Conservation (phyloP, 1,140 invertebrate genomes). For the Cherax quadricarinatus region DNA sequence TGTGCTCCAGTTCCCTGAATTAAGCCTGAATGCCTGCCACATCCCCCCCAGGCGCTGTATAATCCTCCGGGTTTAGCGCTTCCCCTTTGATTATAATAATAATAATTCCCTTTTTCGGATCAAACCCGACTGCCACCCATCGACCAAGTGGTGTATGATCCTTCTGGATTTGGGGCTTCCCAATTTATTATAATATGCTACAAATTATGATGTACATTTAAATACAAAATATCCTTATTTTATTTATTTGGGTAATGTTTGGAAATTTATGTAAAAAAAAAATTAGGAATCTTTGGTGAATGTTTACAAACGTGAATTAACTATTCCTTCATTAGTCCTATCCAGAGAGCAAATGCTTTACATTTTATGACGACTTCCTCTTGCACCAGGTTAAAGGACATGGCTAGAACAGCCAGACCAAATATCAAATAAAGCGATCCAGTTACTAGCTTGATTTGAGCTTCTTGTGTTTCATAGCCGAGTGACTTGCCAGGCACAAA, state of each 20-base stretch:
- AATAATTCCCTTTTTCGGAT: no score
- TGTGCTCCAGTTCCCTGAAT: no score
- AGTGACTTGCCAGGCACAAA: conserved; percentile 83
- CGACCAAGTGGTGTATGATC: no score
- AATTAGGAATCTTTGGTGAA: background rate
- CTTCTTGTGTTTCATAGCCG: conserved; percentile 79
- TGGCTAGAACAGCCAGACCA: conserved; percentile 92
- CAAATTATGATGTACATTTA: background rate
- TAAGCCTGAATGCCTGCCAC: no score
- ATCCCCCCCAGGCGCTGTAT: no score
- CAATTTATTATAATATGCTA: no score
- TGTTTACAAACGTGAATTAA: background rate
- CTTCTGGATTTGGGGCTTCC: no score
- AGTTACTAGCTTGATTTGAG: conserved; percentile 85
- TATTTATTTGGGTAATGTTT: background rate
- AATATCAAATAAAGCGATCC: conserved; percentile 92
- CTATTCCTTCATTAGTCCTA: conserved; percentile 78
- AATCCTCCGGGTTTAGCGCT: no score
- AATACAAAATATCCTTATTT: background rate
- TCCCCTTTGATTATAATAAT: no score
- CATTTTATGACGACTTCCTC: conserved; percentile 90
- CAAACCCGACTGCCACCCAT: no score
- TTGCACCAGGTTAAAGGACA: conserved; percentile 94
- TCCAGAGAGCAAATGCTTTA: conserved; percentile 82
- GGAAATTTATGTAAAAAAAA: background rate